Conservation (phyloP, 2,797 vertebrate genomes). For the Sylvia borin region DNA sequence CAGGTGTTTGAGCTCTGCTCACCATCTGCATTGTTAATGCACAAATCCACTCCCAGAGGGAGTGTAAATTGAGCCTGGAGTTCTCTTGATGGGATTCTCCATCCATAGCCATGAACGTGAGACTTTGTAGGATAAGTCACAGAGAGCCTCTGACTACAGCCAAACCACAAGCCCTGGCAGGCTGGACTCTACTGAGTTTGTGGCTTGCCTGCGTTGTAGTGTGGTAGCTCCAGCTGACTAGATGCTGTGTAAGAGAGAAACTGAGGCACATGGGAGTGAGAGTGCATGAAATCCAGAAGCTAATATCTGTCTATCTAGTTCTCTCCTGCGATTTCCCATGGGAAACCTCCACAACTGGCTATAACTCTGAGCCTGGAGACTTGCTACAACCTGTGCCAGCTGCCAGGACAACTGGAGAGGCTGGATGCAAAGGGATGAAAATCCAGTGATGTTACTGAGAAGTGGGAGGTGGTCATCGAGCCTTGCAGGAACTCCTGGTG, state of each 20-base stretch:
- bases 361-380: background rate
- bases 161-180: constrained; percentile 5
- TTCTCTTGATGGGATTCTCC: background rate
- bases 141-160: background rate
- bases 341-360: background rate
- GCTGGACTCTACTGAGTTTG: background rate
- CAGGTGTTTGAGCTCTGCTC: background rate
- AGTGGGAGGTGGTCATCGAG: background rate
- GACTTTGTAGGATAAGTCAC: background rate
- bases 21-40: background rate
- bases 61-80: background rate
- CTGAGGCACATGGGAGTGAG: background rate
- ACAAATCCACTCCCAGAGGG: background rate
- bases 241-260: background rate
- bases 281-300: background rate
- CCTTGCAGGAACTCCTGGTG: background rate
- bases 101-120: background rate
- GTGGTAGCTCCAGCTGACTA: background rate
- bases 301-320: background rate
- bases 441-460: background rate
- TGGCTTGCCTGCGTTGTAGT: background rate
- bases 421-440: background rate
- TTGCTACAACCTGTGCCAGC: background rate
- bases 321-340: background rate
- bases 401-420: background rate